Base-by-base conservation (phyloP, 2,888 invertebrate genomes). In the Dione vanillae region DNA sequence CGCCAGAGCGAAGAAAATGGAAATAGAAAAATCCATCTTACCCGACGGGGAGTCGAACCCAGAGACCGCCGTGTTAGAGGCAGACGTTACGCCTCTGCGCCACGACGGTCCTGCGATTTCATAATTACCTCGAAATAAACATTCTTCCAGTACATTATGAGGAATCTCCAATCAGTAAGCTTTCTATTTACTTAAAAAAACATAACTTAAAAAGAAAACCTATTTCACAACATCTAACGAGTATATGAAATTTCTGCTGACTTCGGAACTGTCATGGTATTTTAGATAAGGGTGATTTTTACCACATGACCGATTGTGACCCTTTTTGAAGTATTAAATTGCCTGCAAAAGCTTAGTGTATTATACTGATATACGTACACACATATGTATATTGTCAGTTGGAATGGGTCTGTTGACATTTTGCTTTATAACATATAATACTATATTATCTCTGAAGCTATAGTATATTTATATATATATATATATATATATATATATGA, bases 231-330 rank as follows among this genome's bases (percentile, higher is more conserved):
- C 16, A 19, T 10, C 8, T 11, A 6, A 56, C 11, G 11, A 56
- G 40, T 37, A 40, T 12, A 9, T 56, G 7, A 56, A 56, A 56
- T 40, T 45, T 35, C 27, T 35, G 45, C 16, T 11, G 45, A 61
- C 61, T 45, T 35, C 35, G 45, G 45, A 45, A 27, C 61, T 61
- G 61, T 61, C 61, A 45, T 61, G 27, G 35, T 61, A 43, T 61
- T 45, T 61, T 43, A 61, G 61, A 61, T 61, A 61, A 45, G 61
- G 61, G 61, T 45, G 45, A 45, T 61, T 61, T 61, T 45, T 61
- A 35, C 61, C 45, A 61, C 61, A 35, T 45, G 45, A 61, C 61
- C 61, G 61, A 61, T 35, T 61, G 61, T 35, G 61, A 45, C 35
- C 45, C 35, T 35, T 61, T 61, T 61, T 27, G 61, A 45, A 45